Base-by-base conservation (phyloP, 2,113 vertebrate genomes). In the Percopsis transmontana region DNA sequence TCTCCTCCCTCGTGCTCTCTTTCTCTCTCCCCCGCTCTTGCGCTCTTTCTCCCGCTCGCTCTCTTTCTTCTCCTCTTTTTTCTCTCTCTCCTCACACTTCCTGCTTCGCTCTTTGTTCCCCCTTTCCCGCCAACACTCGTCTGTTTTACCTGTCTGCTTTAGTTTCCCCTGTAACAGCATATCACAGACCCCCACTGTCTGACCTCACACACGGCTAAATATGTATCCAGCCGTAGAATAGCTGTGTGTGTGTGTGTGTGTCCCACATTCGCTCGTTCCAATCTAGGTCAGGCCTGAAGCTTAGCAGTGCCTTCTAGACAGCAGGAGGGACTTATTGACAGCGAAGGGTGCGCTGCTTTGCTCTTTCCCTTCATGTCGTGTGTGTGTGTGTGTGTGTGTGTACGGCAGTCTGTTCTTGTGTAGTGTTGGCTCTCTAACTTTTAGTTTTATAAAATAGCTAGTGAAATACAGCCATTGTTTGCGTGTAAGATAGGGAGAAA, bases 221-320 rank as follows among this genome's bases (percentile, higher is more conserved):
- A 82, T 87, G 81, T 70, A 83, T 84, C 58, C 60, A 87, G 70
- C 20, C 65, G 48, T 74, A 89, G 86, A 87, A 87, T 89, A 86
- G 72, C 73, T 27, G 74, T 54, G 55, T 60, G 67, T 44, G 73
- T 60, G 23, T 58, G 74, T 74, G 58, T 73, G 20, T 66, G 65
- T 40, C 74, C 81, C 82, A 87, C 85, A 86, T 88, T 80, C 73
- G 40, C 58, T 68, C 55, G 38, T 70, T 74, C 70, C 72, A 80
- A 88, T 88, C 74, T 87, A 78, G 89, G 87, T 89, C 86, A 89
- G 68, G 69, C 74, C 72, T 81, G 66, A 8, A 83, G 78, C 83
- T 81, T 62, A 83, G 79, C 72, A 65, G 73, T 74, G 79, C 68
- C 77, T 80, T 76, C 61, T 58, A 53, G 83, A 59, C 79, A 73